Conservation (phyloP, 2,888 invertebrate genomes). For the Chouioia cunea region DNA sequence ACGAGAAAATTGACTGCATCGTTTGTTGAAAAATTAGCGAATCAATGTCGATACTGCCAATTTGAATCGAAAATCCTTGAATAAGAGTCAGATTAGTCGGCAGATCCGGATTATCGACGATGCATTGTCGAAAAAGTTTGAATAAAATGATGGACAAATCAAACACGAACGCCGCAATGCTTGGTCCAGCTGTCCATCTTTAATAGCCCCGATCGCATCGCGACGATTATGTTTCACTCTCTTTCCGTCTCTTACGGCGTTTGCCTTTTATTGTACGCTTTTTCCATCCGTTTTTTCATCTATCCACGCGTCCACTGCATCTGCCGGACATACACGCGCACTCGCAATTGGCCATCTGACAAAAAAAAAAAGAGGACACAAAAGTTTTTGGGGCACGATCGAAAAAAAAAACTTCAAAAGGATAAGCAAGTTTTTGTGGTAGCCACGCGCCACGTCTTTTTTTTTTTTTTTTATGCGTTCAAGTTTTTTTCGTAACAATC, state of each 20-base stretch:
- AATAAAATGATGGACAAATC: slow-evolving; percentile 29
- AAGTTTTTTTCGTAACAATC: slow-evolving; percentile 15
- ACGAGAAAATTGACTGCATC: no score
- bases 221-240: slow-evolving; percentile 62
- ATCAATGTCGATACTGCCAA: slow-evolving; percentile 17
- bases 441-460: neutral
- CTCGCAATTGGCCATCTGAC: slow-evolving; percentile 39
- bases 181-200: slow-evolving; percentile 28
- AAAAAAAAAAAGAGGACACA: slow-evolving; percentile 26
- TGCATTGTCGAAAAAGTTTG: neutral
- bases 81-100: slow-evolving; percentile 30
- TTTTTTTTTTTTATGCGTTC: neutral
- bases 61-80: slow-evolving; percentile 7
- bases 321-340: slow-evolving; percentile 34
- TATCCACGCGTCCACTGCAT: slow-evolving; percentile 20
- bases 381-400: neutral
- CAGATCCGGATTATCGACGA: slow-evolving; percentile 7
- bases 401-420: slow-evolving; percentile 2
- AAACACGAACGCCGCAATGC: slow-evolving; percentile 22
- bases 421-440: slow-evolving; percentile 23
- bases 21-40: no score
- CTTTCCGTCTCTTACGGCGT: slow-evolving; percentile 41
- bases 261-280: slow-evolving; percentile 57
- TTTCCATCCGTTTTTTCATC: slow-evolving; percentile 19
- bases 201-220: slow-evolving; percentile 53